Conservation (phyloP, 2,797 vertebrate species). For the Myoxocephalus aenaeus region DNA sequence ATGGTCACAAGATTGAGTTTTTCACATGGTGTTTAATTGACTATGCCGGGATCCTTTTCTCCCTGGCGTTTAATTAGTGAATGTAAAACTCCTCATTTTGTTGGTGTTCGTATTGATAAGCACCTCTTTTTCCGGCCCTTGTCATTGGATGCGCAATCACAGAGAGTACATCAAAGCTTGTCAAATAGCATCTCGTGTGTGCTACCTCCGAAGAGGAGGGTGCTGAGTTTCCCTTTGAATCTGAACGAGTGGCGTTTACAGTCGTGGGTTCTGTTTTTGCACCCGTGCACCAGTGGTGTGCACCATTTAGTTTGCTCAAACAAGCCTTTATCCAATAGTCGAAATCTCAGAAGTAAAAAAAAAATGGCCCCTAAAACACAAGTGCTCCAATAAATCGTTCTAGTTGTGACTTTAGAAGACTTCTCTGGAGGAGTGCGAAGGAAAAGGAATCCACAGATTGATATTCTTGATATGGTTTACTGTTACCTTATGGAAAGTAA, state of each 20-base stretch:
- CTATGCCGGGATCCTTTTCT: constrained; percentile 81
- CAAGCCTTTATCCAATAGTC: constrained; percentile 12
- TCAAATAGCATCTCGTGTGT: constrained; percentile 47
- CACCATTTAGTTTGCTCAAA: constrained; percentile 49
- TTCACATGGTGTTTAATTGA: constrained; percentile 90
- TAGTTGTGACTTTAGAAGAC: constrained; percentile 20
- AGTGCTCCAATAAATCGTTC: constrained; percentile 42
- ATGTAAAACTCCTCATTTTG: constrained; percentile 56
- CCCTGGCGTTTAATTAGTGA: constrained; percentile 86
- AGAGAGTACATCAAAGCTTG: constrained; percentile 45
- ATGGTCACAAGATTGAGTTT: constrained; percentile 89
- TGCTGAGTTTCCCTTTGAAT: constrained; percentile 44
- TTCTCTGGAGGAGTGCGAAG: background rate
- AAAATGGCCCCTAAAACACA: constrained; percentile 31
- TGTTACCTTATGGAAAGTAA: constrained; percentile 63
- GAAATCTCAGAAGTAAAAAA: constrained; percentile 28
- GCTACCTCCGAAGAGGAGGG: constrained; percentile 39
- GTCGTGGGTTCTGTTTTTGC: constrained; percentile 29
- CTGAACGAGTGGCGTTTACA: constrained; percentile 11
- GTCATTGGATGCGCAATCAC: constrained; percentile 24
- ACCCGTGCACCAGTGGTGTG: constrained; percentile 14
- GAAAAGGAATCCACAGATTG: background rate
- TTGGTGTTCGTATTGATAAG: constrained; percentile 62
- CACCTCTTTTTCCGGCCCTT: constrained; percentile 10
- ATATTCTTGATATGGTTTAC: constrained; percentile 46